Conservation (phyloP, 2,888 invertebrate genomes). For the Taenaris catops region DNA sequence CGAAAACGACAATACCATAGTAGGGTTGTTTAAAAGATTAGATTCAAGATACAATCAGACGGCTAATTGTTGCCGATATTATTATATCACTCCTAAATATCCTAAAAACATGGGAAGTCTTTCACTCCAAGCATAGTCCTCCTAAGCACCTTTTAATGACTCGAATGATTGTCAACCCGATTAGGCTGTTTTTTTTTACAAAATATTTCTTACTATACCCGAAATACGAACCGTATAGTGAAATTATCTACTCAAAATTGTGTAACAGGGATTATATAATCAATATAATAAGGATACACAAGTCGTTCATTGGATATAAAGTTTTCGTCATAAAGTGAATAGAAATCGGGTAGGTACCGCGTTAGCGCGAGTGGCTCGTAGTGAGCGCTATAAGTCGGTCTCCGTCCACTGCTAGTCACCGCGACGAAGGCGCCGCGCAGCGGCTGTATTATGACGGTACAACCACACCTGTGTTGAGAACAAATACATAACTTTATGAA, state of each 20-base stretch:
- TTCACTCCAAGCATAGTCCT: neutral
- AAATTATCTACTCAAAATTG: constrained; percentile 2
- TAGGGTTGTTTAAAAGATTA: neutral
- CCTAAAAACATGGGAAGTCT: neutral
- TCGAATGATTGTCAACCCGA: too few species aligned
- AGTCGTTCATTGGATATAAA: neutral
- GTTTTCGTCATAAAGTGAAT: constrained; percentile 17
- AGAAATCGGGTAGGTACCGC: constrained; percentile 7
- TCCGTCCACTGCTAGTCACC: constrained; percentile 83
- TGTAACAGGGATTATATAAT: constrained; percentile 4
- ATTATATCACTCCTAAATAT: neutral
- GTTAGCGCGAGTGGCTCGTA: constrained; percentile 29
- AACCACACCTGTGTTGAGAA: constrained; percentile 77
- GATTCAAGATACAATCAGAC: neutral
- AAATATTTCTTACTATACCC: too few species aligned
- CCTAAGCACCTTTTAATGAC: constrained; percentile 5
- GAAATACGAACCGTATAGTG: too few species aligned
- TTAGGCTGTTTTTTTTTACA: too few species aligned
- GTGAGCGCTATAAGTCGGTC: constrained; percentile 71
- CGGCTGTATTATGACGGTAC: constrained; percentile 69
- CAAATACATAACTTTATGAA: constrained; percentile 14
- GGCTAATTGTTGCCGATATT: neutral
- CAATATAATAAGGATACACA: constrained; percentile 6
- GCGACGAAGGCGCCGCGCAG: constrained; percentile 74
- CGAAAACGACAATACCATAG: neutral